These are phyloP conservation scores for Trissolcus basalis DNA, from an alignment of 1,140 invertebrate species.

Conservation along the genomic window DNA sequence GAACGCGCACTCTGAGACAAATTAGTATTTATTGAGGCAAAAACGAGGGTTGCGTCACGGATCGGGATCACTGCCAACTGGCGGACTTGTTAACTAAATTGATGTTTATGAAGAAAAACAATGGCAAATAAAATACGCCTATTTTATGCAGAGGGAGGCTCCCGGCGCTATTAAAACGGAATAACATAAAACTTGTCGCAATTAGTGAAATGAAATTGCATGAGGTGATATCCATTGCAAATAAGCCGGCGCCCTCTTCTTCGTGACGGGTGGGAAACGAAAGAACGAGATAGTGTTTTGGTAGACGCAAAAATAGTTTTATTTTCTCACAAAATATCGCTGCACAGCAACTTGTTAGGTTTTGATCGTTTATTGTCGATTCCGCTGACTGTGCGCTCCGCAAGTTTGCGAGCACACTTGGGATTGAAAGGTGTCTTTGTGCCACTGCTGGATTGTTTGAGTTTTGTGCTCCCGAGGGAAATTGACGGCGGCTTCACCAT, in stretches of 20 bases:
- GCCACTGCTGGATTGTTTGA: background rate
- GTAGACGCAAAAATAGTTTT: constrained; percentile 17
- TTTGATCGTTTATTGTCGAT: constrained; percentile 7
- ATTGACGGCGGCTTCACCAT: constrained; percentile 73
- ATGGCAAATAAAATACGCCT: constrained; percentile 38
- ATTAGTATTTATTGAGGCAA: constrained; percentile 41
- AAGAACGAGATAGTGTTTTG: background rate
- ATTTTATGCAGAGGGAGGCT: constrained; percentile 10
- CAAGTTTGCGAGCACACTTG: too few species aligned
- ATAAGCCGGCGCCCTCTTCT: too few species aligned
- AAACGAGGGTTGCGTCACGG: constrained; percentile 12
- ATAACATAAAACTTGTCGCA: constrained; percentile 52
- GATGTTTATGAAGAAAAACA: constrained; percentile 57
- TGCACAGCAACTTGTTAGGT: background rate
- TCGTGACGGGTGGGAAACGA: too few species aligned
- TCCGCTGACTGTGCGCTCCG: background rate
- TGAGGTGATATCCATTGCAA: constrained; percentile 53
- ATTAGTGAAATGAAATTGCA: constrained; percentile 56
- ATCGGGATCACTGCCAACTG: constrained; percentile 36
- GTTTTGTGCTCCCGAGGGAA: constrained; percentile 4
- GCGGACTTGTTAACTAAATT: constrained; percentile 51
- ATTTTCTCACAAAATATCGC: constrained; percentile 15
- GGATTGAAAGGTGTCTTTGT: background rate
- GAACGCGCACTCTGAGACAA: constrained; percentile 29
- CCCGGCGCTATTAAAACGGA: constrained; percentile 34